phyloP scores from a whole-genome alignment of 2,888 invertebrate genomes.

The Timandra comae region DNA sequence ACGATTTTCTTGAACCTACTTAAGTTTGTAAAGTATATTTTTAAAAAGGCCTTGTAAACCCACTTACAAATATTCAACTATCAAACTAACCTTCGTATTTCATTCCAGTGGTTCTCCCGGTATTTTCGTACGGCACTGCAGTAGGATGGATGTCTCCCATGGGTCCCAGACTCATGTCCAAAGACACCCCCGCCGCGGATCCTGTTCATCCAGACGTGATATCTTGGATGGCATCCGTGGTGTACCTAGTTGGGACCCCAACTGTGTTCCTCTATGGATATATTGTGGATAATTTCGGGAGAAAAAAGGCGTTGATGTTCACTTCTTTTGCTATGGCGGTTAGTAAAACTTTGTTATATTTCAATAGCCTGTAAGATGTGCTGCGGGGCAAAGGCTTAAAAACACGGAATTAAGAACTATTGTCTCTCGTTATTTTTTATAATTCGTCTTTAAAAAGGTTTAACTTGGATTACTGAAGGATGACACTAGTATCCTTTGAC shows the following conservation, averaged over 20 bases:
- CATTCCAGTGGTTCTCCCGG: conserved; percentile 73
- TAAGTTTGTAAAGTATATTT: too few relatives aligned
- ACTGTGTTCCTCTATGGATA: conserved; percentile 74
- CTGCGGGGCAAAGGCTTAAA: too few relatives aligned
- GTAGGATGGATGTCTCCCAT: conserved; percentile 78
- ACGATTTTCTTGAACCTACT: too few relatives aligned
- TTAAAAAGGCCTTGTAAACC: too few relatives aligned
- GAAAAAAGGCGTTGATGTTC: conserved; percentile 67
- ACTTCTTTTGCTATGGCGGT: conserved; percentile 63
- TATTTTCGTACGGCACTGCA: conserved; percentile 72
- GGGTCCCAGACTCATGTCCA: conserved; percentile 66
- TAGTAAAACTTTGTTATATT: conserved; percentile 30
- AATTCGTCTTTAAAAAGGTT: too few relatives aligned
- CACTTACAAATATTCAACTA: too few relatives aligned
- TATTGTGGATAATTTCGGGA: conserved; percentile 69
- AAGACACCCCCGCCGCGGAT: conserved; percentile 50
- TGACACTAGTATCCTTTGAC: too few relatives aligned
- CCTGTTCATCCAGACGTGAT: conserved; percentile 64
- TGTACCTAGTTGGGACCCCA: conserved; percentile 72
- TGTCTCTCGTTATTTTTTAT: too few relatives aligned
- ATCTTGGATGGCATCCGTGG: conserved; percentile 76
- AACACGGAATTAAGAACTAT: conserved; percentile 1
- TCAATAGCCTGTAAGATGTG: too few relatives aligned
- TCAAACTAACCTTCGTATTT: not conserved
- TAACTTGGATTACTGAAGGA: too few relatives aligned